phyloP scores from a whole-genome alignment of 2,888 invertebrate genomes.

The Caenorhabditis sinica region DNA sequence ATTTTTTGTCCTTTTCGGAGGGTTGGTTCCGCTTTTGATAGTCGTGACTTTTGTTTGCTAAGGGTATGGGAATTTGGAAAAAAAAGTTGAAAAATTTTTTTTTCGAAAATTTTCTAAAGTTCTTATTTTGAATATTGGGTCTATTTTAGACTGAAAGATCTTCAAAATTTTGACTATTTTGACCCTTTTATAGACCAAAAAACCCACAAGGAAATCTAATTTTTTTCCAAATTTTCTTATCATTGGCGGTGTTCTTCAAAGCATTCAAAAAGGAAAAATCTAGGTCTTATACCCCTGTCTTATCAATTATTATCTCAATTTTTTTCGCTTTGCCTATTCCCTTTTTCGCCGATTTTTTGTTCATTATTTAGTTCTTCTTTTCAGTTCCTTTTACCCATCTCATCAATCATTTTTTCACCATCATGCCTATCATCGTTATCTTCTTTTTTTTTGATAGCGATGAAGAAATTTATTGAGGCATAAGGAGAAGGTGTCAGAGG shows the following conservation, averaged over 20 bases:
- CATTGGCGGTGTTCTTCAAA: neutral
- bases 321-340: too few species aligned
- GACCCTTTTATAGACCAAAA: too few species aligned
- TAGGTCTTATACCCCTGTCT: neutral
- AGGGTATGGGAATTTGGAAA: neutral
- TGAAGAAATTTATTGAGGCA: too few species aligned
- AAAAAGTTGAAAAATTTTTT: neutral
- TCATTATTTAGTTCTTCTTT: too few species aligned
- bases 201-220: too few species aligned
- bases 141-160: too few species aligned
- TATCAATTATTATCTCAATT: too few species aligned
- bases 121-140: too few species aligned
- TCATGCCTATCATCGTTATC: conserved; percentile 8
- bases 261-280: neutral
- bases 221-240: neutral
- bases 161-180: too few species aligned
- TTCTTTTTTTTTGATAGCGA: neutral
- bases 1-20: neutral
- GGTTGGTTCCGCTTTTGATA: conserved; percentile 45
- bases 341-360: too few species aligned
- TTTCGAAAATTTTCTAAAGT: too few species aligned
- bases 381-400: neutral
- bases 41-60: conserved; percentile 50
- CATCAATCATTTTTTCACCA: conserved; percentile 41
- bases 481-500: too few species aligned